phyloP scores from a whole-genome alignment of 2,797 vertebrate genomes.

The Eidolon dupreanum region DNA sequence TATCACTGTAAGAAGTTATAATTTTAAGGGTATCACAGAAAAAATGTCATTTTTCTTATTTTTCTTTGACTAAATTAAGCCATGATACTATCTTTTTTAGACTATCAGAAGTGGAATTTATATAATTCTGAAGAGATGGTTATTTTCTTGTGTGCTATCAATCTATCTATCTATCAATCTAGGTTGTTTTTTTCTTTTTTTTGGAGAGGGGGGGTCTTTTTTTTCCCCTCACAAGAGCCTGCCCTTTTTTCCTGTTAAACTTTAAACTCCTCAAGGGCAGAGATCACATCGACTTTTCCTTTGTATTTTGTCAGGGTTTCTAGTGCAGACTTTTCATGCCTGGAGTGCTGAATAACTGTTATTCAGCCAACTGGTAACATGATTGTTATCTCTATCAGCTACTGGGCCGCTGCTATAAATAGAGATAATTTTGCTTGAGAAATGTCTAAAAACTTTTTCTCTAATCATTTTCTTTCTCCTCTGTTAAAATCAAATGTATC shows the following conservation, averaged over 20 bases:
- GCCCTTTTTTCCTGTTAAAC: conserved; percentile 18
- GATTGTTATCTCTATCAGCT: neutral
- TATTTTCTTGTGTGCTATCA: neutral
- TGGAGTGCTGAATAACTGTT: neutral
- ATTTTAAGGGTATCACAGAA: neutral
- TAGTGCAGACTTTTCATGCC: neutral
- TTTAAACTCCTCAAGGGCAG: conserved; percentile 30
- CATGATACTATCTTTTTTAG: neutral
- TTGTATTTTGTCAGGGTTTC: neutral
- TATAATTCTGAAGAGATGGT: neutral
- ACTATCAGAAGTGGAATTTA: neutral
- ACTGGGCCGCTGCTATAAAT: conserved; percentile 13
- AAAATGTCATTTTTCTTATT: neutral
- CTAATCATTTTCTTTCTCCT: neutral
- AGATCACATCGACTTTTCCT: neutral
- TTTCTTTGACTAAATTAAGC: neutral
- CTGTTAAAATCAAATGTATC: neutral
- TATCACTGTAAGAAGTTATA: neutral
- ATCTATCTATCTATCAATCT: too few species aligned
- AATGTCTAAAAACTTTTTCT: conserved; percentile 4
- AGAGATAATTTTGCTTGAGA: neutral
- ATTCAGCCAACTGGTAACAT: conserved; percentile 17
- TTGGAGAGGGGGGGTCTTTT: too few species aligned
- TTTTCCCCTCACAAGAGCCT: neutral
- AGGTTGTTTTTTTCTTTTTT: too few species aligned